These are phyloP conservation scores for Crocodylus rhombifer DNA, from an alignment of 2,797 vertebrate genomes.

Conservation along the genomic window DNA sequence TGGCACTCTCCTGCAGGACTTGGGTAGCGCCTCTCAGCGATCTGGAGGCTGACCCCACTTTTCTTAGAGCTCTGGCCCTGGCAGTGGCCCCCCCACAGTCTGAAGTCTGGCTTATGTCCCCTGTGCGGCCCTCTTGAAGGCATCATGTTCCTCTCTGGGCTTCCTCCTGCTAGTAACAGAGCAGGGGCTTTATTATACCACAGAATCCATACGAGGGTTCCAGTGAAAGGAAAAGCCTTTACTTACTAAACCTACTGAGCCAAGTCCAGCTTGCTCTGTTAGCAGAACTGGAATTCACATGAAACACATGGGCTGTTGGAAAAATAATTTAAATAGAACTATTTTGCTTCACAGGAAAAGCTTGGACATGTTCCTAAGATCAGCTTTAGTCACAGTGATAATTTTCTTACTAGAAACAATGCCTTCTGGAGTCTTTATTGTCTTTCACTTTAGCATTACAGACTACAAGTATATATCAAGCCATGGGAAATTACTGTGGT, in stretches of 20 bases:
- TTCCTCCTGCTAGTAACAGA: no score
- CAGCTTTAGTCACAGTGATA: not conserved
- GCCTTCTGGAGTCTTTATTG: not conserved
- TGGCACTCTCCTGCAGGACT: no score
- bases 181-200: not conserved
- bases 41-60: no score
- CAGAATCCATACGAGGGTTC: not conserved
- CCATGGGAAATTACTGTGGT: not conserved
- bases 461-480: not conserved
- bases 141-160: no score
- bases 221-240: not conserved
- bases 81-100: no score
- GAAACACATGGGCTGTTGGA: not conserved
- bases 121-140: no score
- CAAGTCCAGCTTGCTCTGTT: fast-evolving
- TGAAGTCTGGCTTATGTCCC: no score
- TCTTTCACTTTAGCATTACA: not conserved
- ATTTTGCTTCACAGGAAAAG: not conserved
- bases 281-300: not conserved
- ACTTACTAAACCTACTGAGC: not conserved
- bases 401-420: not conserved
- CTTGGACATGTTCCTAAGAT: not conserved
- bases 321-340: not conserved
- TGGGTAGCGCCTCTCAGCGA: no score
- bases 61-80: no score